Evolutionary conservation across 2,113 vertebrate genomes (phyloP), one percentile per base, ranked within the genome.

Genomic region (Ardeotis arabs): DNA sequence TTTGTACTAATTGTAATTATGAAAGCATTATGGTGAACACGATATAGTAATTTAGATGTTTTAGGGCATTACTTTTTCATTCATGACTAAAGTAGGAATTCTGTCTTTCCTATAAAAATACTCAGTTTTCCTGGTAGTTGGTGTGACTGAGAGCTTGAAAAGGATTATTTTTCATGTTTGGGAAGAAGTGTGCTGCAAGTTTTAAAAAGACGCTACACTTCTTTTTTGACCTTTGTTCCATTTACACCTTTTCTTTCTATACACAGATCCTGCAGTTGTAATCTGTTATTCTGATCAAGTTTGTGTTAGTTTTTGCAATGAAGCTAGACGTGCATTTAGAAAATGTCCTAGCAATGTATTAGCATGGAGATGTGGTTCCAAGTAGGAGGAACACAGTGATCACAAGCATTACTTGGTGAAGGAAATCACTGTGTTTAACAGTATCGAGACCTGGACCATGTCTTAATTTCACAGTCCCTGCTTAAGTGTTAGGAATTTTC

Each of bases 341-440:
- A 89, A 44, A 56, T 45, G 63, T 21, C 52, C 59, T 60, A 53
- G 55, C 60, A 37, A 27, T 37, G 25, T 76, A 59, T 87, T 92
- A 90, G 90, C 27, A 37, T 13, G 10, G 60, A 94, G 52, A 97
- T 97, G 90, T 62, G n/a, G 94, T 97, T 97, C 97, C 53, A 45
- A 84, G 96, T 96, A 94, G 95, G 63, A 82, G 97, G 97, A 97
- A 96, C 93, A 95, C 84, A 12, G 77, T 94, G 96, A 96, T 96
- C 92, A 95, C 85, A 95, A 90, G 89, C 88, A 90, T 92, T 96
- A 96, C 91, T 39, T 49, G 70, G 70, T 93, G 58, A 84, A 95
- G 37, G 67, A 90, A 53, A 83, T 79, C 45, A 28, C 12, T 67
- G 31, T 63, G 78, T 93, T 95, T 92, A 74, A 52, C 70, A 96